A percentile compares a stretch with the other conserved stretches of the same genome.
These are phyloP conservation scores for Anabacerthia variegaticeps DNA, from an alignment of 2,797 vertebrate genomes.

Conservation along the genomic window DNA sequence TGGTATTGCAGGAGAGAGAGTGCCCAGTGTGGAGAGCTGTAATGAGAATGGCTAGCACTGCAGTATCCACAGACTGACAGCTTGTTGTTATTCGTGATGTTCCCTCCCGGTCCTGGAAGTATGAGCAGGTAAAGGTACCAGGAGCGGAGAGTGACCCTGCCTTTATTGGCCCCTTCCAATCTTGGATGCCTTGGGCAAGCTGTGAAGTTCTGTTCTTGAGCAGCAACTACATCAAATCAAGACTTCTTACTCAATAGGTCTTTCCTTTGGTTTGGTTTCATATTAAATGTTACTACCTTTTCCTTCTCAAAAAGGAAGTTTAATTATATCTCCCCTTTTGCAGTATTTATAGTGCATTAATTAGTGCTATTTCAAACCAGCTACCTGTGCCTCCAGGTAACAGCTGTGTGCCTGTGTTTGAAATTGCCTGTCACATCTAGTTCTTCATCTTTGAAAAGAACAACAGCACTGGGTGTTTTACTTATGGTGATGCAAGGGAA, in stretches of 20 bases:
- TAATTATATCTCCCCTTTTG: not conserved
- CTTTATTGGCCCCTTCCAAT: not conserved
- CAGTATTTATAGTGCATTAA: not conserved
- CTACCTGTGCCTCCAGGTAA: not conserved
- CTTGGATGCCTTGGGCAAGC: not conserved
- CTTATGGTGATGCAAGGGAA: not conserved
- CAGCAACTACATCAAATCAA: not conserved
- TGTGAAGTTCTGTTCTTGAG: not conserved
- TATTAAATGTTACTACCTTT: not conserved
- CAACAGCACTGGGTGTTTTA: not conserved
- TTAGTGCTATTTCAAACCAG: not conserved
- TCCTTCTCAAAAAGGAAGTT: not conserved
- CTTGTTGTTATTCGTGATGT: fast-evolving
- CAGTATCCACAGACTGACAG: not conserved
- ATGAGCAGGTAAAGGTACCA: not conserved
- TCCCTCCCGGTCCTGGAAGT: not conserved
- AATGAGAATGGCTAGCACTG: not conserved
- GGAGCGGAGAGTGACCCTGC: fast-evolving
- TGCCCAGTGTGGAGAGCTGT: not conserved
- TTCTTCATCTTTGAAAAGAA: not conserved
- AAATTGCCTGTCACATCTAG: not conserved
- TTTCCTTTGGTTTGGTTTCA: not conserved
- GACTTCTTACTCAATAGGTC: not conserved
- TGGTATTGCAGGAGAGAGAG: not conserved
- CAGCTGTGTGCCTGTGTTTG: not conserved